Evolutionary conservation across 2,797 vertebrate species (phyloP), one percentile per base, ranked within the genome.

Genomic region (Thamnophis elegans): DNA sequence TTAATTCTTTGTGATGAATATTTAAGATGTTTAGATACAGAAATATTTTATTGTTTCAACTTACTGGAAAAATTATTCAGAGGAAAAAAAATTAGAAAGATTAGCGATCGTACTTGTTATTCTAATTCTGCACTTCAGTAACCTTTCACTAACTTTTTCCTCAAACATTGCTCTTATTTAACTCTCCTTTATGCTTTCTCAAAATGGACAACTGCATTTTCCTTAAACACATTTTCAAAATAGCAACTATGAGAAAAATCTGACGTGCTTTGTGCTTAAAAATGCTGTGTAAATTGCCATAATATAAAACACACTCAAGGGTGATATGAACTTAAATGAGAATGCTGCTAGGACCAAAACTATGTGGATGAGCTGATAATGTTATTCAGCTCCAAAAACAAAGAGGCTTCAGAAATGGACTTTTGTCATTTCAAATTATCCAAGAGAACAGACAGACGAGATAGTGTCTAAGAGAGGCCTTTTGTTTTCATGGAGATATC

Each of bases 401-500:
- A 97, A 97, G 96, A 93, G 94, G 91, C 93, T 89, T 88, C 92
- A 92, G 96, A 97, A 97, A 97, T 62, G 85, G 1, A 95, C 93
- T 56, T 32, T 89, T 95, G 89, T 93, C 42, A 42, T 89, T 95
- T 58, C 95, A 78, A 93, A 96, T 91, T 0, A 85, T 96, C 93
- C 92, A 96, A n/a, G 65, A 25, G 25, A 25, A 91, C n/a, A 90
- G 90, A 97, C 96, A 97, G 92, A 94, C 36, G 89, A 60, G 87
- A 59, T 95, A 95, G 96, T 97, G 96, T 97, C 93, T 94, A 94
- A 89, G 11, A 58, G 13, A 56, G 0, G 32, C 92, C 93, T 94
- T 94, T 94, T 93, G 0, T 5, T 93, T 94, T 95, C 96, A 97
- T 42, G 96, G 97, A 97, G 97, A 97, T 55, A 95, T 97, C 94